A percentile compares a stretch with the other conserved stretches of the same genome.
Evolutionary conservation across 2,888 invertebrate genomes (phyloP).

Genomic region (Cantharis rustica): DNA sequence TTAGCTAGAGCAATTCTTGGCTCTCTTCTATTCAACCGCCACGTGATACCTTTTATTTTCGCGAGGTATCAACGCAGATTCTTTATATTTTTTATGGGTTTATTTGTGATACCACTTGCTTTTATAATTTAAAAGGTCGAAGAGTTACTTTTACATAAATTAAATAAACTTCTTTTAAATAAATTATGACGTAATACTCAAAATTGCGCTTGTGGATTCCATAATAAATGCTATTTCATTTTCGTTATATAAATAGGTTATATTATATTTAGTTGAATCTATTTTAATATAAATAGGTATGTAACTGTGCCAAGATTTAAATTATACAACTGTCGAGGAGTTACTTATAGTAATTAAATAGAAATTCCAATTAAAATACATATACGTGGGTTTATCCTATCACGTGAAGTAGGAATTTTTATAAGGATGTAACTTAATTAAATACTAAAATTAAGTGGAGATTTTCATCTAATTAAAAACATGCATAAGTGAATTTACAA

Average conservation of each 20-base stretch:
- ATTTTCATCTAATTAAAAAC: conserved; percentile 11
- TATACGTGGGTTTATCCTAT: neutral
- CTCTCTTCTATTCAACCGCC: conserved; percentile 13
- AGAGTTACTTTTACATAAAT: neutral
- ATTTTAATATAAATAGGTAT: conserved; percentile 1
- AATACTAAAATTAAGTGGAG: conserved; percentile 13
- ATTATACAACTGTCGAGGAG: conserved; percentile 5
- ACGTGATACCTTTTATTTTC: conserved; percentile 11
- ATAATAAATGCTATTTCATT: neutral
- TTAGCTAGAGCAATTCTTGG: conserved; percentile 5
- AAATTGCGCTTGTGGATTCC: neutral
- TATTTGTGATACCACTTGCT: neutral
- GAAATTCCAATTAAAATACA: conserved; percentile 4
- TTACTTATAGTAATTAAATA: conserved; percentile 15
- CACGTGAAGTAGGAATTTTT: conserved; percentile 11
- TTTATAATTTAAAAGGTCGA: neutral
- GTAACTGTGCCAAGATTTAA: conserved; percentile 6
- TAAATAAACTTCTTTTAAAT: neutral
- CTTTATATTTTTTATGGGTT: conserved; percentile 5
- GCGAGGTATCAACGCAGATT: conserved; percentile 7
- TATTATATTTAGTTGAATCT: neutral
- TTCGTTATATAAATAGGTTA: neutral
- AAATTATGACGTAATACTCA: neutral
- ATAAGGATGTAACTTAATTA: conserved; percentile 15
- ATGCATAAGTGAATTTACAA: conserved; percentile 13